These are phyloP conservation scores for Tipula helvola DNA, from an alignment of 2,888 invertebrate genomes.

Conservation along the genomic window DNA sequence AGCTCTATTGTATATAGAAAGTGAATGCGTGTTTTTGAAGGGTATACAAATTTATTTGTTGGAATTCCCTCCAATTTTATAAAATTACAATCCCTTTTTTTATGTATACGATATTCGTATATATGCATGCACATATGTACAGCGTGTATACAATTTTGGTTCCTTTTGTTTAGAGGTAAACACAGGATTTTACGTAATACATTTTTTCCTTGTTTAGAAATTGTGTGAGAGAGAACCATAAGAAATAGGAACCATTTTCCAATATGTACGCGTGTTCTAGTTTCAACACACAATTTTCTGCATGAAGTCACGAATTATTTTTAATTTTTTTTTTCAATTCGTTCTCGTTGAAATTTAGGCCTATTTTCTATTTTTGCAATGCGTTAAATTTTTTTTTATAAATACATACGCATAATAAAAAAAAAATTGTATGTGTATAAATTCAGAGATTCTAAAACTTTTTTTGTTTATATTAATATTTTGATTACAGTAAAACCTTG, in stretches of 20 bases:
- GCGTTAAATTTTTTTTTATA: neutral
- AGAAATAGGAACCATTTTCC: neutral
- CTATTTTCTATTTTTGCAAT: slow-evolving; percentile 1
- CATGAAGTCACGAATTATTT: neutral
- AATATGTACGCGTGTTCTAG: neutral
- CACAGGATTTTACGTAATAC: neutral
- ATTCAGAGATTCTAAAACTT: neutral
- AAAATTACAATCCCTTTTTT: neutral
- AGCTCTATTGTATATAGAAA: neutral
- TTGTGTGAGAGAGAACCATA: no score
- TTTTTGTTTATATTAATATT: neutral
- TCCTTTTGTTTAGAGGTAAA: neutral
- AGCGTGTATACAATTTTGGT: neutral
- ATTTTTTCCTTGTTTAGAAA: no score
- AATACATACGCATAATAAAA: neutral
- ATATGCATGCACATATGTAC: neutral
- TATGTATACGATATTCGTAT: neutral
- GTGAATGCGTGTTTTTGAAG: neutral
- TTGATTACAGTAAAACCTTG: neutral
- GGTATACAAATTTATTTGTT: neutral
- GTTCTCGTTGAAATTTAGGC: neutral
- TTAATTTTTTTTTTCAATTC: neutral
- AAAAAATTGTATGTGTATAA: neutral
- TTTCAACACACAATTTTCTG: neutral
- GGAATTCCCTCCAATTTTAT: neutral